phyloP scores from a whole-genome alignment of 2,113 vertebrate genomes.

The Cacatua alba region DNA sequence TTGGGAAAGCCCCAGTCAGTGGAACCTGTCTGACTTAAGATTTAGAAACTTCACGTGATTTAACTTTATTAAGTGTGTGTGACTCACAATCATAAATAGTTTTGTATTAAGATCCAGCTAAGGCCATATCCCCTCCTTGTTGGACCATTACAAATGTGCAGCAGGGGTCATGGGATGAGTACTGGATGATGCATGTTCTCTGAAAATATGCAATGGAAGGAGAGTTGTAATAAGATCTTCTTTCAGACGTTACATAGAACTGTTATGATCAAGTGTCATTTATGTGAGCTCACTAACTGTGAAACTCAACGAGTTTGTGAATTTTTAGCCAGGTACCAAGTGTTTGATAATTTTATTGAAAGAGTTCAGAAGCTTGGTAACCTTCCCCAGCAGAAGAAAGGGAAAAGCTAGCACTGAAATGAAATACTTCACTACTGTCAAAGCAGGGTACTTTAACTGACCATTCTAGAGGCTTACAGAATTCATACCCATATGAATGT shows the following conservation, averaged over 20 bases:
- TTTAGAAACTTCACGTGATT: not conserved
- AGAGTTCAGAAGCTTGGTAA: not conserved
- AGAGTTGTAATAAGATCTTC: not conserved
- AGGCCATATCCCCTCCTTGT: not conserved
- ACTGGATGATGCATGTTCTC: not conserved
- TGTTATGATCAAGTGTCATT: not conserved
- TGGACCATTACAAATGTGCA: fast-evolving
- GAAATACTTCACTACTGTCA: not conserved
- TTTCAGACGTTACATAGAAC: not conserved
- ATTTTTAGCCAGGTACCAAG: not conserved
- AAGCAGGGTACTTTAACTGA: not conserved
- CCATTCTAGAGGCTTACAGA: not conserved
- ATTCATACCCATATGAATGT: not conserved
- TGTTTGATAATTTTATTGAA: not conserved
- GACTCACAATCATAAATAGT: not conserved
- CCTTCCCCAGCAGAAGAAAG: not conserved
- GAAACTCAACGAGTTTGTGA: not conserved
- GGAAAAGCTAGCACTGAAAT: not conserved
- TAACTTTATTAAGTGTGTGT: not conserved
- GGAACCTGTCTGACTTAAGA: not conserved
- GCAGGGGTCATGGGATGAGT: not conserved
- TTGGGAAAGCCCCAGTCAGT: fast-evolving
- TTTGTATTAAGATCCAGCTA: not conserved
- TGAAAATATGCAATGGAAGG: not conserved
- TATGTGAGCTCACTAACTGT: not conserved